Evolutionary conservation across 2,888 invertebrate species (phyloP), one percentile per base, ranked within the genome.

Genomic region (Agrotis ipsilon): DNA sequence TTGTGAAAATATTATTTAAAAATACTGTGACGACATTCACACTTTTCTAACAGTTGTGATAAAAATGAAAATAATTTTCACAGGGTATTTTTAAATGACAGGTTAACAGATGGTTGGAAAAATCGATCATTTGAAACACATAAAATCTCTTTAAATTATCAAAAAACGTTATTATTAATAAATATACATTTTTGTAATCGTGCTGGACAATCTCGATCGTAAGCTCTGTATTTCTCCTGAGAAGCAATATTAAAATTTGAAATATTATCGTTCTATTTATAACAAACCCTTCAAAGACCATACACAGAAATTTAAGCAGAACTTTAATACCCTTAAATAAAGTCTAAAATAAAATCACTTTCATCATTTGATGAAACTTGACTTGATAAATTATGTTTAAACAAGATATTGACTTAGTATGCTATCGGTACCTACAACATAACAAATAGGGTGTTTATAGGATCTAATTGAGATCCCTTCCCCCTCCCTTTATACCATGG

Each of bases 401-500:
- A 52, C 7, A 63, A 60, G 67, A 64, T 43, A 64, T 60, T 77
- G 60, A 57, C 61, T 66, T 11, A 62, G 51, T 69, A 66, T 80
- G 32, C 65, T 51, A 66, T 63, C 75, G 46, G 32, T 54, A 72
- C n/a, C n/a, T n/a, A n/a, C 80, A 75, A 64, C 24, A 59, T 27
- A 73, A 76, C 61, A 80, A 73, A 80, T 63, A 72, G 64, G 63
- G 70, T 70, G 76, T 72, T 81, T 76, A 83, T 80, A 45, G 60
- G 48, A 66, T 72, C 63, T 80, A 83, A 81, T 83, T 83, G 83
- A 81, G 81, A 78, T 76, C 62, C 64, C 68, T 14, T n/a, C 32
- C 48, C 67, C 54, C 27, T 61, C 65, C 46, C 59, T 63, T 67
- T 65, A 19, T 63, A 18, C 43, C 27, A 67, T 63, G 52, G 54